Percentiles rank a stretch among this genome's conserved stretches.
Conservation (phyloP, 2,888 invertebrate species). For the Arctia plantaginis region DNA sequence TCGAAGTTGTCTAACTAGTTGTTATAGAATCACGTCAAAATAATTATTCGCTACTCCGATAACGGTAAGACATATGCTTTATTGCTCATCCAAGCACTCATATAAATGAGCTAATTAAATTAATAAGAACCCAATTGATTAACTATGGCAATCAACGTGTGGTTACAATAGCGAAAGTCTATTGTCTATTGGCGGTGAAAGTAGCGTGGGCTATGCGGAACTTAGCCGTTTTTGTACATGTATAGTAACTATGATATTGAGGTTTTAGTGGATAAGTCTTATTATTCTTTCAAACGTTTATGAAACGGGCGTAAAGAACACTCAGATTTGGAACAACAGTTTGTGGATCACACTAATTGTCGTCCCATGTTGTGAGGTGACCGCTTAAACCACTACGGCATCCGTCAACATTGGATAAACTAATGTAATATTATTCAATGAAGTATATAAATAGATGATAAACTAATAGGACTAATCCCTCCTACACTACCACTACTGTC, state of each 20-base stretch:
- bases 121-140: slow-evolving; percentile 7
- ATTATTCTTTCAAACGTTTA: too few relatives aligned
- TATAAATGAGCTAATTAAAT: slow-evolving; percentile 11
- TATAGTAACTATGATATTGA: not conserved
- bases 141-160: slow-evolving; percentile 29
- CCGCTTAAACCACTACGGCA: too few relatives aligned
- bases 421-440: too few relatives aligned
- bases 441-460: too few relatives aligned
- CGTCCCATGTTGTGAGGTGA: too few relatives aligned
- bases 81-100: not conserved
- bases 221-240: slow-evolving; percentile 27
- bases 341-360: too few relatives aligned
- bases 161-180: slow-evolving; percentile 42
- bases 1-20: not conserved
- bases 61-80: not conserved
- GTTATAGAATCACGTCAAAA: not conserved
- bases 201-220: slow-evolving; percentile 39
- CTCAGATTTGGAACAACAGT: too few relatives aligned
- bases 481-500: too few relatives aligned
- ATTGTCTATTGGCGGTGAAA: slow-evolving; percentile 41
- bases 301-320: too few relatives aligned
- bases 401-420: too few relatives aligned
- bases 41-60: not conserved
- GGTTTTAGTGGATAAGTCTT: not conserved
- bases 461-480: too few relatives aligned